A percentile compares a stretch with the other conserved stretches of the same genome.
These are phyloP conservation scores for Spodoptera frugiperda DNA, from an alignment of 1,140 invertebrate genomes.

Conservation along the genomic window DNA sequence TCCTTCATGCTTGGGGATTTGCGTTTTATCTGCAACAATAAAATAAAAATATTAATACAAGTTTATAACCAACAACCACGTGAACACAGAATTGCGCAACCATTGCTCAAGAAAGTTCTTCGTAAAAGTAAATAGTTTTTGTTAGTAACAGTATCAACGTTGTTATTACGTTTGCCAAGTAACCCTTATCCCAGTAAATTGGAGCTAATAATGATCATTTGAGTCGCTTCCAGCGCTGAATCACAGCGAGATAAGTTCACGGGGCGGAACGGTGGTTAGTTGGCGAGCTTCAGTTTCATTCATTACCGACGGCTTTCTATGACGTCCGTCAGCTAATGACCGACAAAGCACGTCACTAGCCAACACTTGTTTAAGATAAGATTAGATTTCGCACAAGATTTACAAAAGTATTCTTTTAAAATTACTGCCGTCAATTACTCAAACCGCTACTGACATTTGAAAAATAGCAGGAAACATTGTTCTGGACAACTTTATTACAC, in stretches of 20 bases:
- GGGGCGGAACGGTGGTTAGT: slow-evolving; percentile 28
- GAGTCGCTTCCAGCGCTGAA: slow-evolving; percentile 49
- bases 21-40: slow-evolving; percentile 77
- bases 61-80: background rate
- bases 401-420: slow-evolving; percentile 22
- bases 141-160: background rate
- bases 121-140: background rate
- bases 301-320: slow-evolving; percentile 50
- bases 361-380: slow-evolving; percentile 38
- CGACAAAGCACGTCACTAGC: slow-evolving; percentile 46
- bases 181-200: slow-evolving; percentile 19
- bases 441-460: slow-evolving; percentile 8
- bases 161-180: slow-evolving; percentile 1
- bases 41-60: slow-evolving; percentile 13
- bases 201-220: slow-evolving; percentile 42
- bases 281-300: slow-evolving; percentile 57
- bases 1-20: slow-evolving; percentile 87
- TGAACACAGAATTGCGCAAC: background rate
- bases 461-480: slow-evolving; percentile 17
- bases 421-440: slow-evolving; percentile 14
- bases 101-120: background rate
- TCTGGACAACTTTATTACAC: slow-evolving; percentile 13
- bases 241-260: slow-evolving; percentile 42
- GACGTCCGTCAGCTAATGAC: slow-evolving; percentile 54
- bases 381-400: slow-evolving; percentile 25